Conservation (phyloP, 2,797 vertebrate species). For the Aulostomus chinensis region DNA sequence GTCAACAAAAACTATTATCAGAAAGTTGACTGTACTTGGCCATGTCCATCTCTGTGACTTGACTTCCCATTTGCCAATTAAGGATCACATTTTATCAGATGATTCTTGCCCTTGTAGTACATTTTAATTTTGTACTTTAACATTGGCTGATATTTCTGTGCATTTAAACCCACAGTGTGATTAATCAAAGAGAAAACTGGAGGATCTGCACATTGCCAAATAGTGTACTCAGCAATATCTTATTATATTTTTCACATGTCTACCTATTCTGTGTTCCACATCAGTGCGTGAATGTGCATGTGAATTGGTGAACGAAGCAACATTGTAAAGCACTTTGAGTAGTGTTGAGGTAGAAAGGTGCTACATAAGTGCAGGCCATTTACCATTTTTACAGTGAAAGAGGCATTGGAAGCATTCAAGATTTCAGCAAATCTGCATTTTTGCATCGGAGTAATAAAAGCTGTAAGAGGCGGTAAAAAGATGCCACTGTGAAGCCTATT, state of each 20-base stretch:
- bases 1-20: no score
- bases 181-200: slow-evolving; percentile 12
- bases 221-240: slow-evolving; percentile 17
- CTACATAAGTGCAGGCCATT: no score
- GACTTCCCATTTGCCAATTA: background rate
- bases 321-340: no score
- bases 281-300: no score
- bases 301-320: no score
- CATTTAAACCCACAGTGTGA: slow-evolving; percentile 6
- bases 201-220: slow-evolving; percentile 1
- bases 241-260: background rate
- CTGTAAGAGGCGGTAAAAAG: slow-evolving; percentile 5
- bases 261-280: no score
- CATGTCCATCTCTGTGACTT: background rate
- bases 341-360: no score
- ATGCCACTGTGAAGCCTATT: slow-evolving; percentile 13
- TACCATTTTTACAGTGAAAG: background rate
- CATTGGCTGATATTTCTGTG: background rate
- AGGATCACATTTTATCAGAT: background rate
- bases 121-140: background rate
- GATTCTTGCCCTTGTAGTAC: background rate
- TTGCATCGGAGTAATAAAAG: no score
- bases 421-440: background rate
- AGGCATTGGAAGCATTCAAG: background rate
- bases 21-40: no score